Evolutionary conservation across 2,888 invertebrate species (phyloP).

Genomic region (Thymelicus acteon): DNA sequence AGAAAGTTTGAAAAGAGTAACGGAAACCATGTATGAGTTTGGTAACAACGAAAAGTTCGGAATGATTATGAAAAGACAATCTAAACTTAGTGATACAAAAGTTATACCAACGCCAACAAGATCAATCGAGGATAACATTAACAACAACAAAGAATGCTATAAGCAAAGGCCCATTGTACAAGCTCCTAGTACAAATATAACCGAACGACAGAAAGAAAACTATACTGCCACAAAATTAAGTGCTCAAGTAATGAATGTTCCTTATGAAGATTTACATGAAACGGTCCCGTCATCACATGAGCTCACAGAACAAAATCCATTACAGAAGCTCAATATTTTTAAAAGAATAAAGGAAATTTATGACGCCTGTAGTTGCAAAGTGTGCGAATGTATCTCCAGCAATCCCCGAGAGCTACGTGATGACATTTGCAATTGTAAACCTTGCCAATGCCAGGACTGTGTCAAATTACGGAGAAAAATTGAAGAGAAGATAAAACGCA

Average conservation of each 20-base stretch:
- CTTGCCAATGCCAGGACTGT: slow-evolving; percentile 57
- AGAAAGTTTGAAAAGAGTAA: slow-evolving; percentile 30
- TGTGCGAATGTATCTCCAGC: slow-evolving; percentile 63
- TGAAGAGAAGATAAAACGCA: slow-evolving; percentile 21
- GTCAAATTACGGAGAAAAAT: slow-evolving; percentile 38
- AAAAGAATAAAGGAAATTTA: slow-evolving; percentile 65
- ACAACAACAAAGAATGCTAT: slow-evolving; percentile 1
- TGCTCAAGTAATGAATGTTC: slow-evolving; percentile 60
- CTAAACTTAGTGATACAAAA: slow-evolving; percentile 11
- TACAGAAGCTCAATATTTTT: slow-evolving; percentile 55
- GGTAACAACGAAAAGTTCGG: slow-evolving; percentile 2
- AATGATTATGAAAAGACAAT: slow-evolving; percentile 9
- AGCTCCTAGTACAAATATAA: slow-evolving; percentile 28
- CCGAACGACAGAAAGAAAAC: slow-evolving; percentile 38
- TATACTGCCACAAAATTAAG: slow-evolving; percentile 53
- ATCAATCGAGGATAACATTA: neutral
- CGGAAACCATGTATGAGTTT: slow-evolving; percentile 31
- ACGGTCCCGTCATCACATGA: slow-evolving; percentile 35
- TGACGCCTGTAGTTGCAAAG: slow-evolving; percentile 69
- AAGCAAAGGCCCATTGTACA: slow-evolving; percentile 31
- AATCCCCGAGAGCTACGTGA: slow-evolving; percentile 36
- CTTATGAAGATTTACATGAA: slow-evolving; percentile 52
- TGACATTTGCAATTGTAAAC: slow-evolving; percentile 54
- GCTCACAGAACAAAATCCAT: slow-evolving; percentile 32
- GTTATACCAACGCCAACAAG: neutral